Base-by-base conservation (phyloP, 2,797 vertebrate genomes). In the Fistularia commersonii region DNA sequence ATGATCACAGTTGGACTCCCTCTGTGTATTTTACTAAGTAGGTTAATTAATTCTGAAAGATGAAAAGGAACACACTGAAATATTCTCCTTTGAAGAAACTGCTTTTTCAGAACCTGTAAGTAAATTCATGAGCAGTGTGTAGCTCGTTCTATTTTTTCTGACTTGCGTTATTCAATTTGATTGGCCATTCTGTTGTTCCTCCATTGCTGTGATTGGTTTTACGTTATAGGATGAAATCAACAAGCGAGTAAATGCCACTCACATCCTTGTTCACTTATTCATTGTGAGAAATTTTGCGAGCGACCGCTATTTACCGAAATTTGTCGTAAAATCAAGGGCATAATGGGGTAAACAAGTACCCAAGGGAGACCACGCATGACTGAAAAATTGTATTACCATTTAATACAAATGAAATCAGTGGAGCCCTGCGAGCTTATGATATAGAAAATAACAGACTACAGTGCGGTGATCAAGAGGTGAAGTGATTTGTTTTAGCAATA, bases 361-460 rank as follows among this genome's bases (percentile, higher is more conserved):
- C 54, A 72, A 33, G 44, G 37, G 61, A 77, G 66, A 58, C 61
- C 74, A 66, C 58, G 64, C 69, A 74, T 76, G 76, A 82, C 50
- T 9, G 31, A 81, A 83, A 81, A 77, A 77, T 75, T 54, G 46
- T 69, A 84, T 87, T 82, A 83, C 68, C 80, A 78, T 83, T 83
- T 84, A 66, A 84, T 81, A 68, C 69, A 77, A 84, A 84, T 81
- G 64, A 72, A 84, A 88, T 87, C 77, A 87, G 69, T 72, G 70
- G 65, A 77, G 69, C 66, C 64, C 51, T 56, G 73, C 59, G 58
- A 62, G 57, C 46, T 57, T 8, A 50, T 82, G 76, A 80, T 81
- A 82, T 78, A 82, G 50, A 72, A 35, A 67, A 54, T 41, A 43
- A 32, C 45, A 56, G 42, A 32, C 51, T 55, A 6, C 60, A 48